phyloP scores from a whole-genome alignment of 2,888 invertebrate genomes.

The Hypselothyrea guttata region DNA sequence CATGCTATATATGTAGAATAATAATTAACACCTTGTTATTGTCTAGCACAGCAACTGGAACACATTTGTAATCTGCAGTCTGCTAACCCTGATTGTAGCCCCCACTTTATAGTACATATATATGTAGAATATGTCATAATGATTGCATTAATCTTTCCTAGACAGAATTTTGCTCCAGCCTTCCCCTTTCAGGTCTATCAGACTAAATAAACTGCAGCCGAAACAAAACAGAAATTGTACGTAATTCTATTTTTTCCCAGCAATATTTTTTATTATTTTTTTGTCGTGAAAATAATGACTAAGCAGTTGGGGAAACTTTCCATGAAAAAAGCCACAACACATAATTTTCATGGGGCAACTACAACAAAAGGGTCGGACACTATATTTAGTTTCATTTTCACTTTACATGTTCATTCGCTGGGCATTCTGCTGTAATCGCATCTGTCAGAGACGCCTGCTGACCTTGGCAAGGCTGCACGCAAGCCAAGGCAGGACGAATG shows the following conservation, averaged over 20 bases:
- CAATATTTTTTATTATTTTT: constrained; percentile 6
- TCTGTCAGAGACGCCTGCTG: constrained; percentile 24
- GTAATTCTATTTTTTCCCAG: neutral
- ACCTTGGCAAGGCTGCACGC: constrained; percentile 57
- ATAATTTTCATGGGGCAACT: constrained; percentile 9
- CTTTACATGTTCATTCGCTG: constrained; percentile 30
- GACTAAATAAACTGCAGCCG: constrained; percentile 17
- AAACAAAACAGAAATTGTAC: constrained; percentile 1
- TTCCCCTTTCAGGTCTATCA: constrained; percentile 30
- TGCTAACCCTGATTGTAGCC: too few species aligned
- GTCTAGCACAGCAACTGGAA: too few species aligned
- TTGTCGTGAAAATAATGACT: constrained; percentile 2
- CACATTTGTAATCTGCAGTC: too few species aligned
- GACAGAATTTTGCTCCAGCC: constrained; percentile 5
- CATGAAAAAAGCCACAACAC: constrained; percentile 2
- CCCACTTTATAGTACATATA: neutral
- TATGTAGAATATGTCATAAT: constrained; percentile 41
- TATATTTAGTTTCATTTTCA: constrained; percentile 13
- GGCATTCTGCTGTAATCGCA: constrained; percentile 4
- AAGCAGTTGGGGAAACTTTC: constrained; percentile 4
- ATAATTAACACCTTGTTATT: too few species aligned
- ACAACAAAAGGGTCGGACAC: constrained; percentile 11
- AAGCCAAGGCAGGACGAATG: constrained; percentile 23
- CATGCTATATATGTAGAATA: too few species aligned
- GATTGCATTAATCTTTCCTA: constrained; percentile 46